Base-by-base conservation (phyloP, 1,140 invertebrate species). In the Drosophila saltans region DNA sequence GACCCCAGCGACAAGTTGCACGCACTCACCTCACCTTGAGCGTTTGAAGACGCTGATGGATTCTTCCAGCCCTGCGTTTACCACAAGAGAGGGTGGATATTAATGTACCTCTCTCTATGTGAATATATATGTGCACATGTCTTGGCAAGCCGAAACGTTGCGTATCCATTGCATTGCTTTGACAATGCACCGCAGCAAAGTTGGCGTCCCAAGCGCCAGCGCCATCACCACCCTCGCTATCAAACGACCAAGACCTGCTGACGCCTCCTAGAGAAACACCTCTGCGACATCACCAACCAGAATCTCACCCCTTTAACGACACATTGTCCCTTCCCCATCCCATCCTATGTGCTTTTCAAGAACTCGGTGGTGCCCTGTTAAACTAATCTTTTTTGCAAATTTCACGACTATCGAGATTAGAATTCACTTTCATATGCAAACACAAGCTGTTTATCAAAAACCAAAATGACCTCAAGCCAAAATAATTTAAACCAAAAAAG, bases 1-100 rank as follows among this genome's bases (percentile, higher is more conserved):
- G 57, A 69, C 33, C 45, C 48, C 52, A 57, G 36, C 39, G 11
- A 36, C 52, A 45, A 67, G 30, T 52, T 28, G 52, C 16, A 39
- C 16, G 60, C 60, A 64, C 60, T 56, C 67, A 64, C 48, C 45
- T 63, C 60, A 36, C 4, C 33, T 39, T 56, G 33, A 45, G 33
- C 39, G 58, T 57, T 57, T 61, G 48, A 64, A 71, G 65, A 60
- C 56, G 40, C 30, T 43, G 57, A 69, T 61, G 33, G 33, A 73
- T 52, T 56, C 33, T 58, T 73, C 28, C 39, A 43, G 65, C 40
- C 39, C 33, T 72, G 36, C 21, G 39, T 30, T n/a, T 24, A n/a
- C 39, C 16, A 65, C 24, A 40, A 21, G 39, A 26, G 39, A 33
- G 39, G 48, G 28, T 66, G 52, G 26, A 16, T 39, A 45, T 59